Evolutionary conservation across 1,140 invertebrate species (phyloP), one percentile per base, ranked within the genome.

Genomic region (Sycophila sp.): DNA sequence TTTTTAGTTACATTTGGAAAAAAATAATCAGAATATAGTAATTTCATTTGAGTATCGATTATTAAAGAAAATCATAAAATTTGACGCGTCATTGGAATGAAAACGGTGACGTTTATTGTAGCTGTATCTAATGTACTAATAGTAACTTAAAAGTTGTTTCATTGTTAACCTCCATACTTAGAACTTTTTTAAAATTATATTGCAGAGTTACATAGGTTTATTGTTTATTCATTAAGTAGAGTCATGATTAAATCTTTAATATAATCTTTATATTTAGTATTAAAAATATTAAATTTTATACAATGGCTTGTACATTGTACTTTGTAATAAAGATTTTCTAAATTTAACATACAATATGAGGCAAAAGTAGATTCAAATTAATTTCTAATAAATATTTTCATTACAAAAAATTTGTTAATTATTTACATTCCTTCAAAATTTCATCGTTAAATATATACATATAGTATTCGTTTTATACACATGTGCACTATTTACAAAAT

Each of bases 381-480:
- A 69, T 51, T 69, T 63, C 34, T 63, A 69, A 69, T 63, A 69
- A 69, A 69, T 63, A 63, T 69, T 69, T 69, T 69, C 58, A 63
- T 62, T 62, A 62, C 40, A 17, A 51, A 28, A 49, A 19, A 17
- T 68, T 17, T 64, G 5, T 26, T 26, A n/a, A 62, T 64, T 26
- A 53, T 36, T 49, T 49, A 47, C 13, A 22, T 28, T 34, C 42
- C 22, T 22, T 0, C 32, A 0, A 15, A 56, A 11, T 19, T 40
- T 47, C 15, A 47, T 19, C 8, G 17, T 17, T 11, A 22, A 40
- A 40, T 38, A 40, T 26, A 59, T 59, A 19, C 10, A 45, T 42
- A n/a, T n/a, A n/a, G n/a, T n/a, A n/a, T n/a, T n/a, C n/a, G n/a
- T n/a, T n/a, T n/a, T n/a, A n/a, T n/a, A n/a, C n/a, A n/a, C n/a